phyloP scores from a whole-genome alignment of 2,888 invertebrate species.

The Cinara cedri region DNA sequence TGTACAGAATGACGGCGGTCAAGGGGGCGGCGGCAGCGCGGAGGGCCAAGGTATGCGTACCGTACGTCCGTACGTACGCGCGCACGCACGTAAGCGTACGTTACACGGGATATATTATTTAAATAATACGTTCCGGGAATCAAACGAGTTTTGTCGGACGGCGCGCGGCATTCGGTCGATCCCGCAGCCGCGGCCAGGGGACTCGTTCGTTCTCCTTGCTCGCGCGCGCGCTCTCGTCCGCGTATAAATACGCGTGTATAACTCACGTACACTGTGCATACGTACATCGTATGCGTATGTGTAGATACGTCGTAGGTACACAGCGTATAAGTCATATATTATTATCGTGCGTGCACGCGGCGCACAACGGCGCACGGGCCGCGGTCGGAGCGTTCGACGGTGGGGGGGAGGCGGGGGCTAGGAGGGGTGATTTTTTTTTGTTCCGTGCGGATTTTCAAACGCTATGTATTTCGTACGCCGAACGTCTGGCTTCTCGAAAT shows the following conservation, averaged over 20 bases:
- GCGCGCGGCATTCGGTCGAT: constrained; percentile 16
- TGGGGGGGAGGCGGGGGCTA: too few relatives aligned
- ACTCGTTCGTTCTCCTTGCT: constrained; percentile 11
- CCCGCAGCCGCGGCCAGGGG: constrained; percentile 22
- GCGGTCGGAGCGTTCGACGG: constrained; percentile 9
- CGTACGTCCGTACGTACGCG: too few relatives aligned
- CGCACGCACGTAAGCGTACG: too few relatives aligned
- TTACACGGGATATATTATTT: constrained; percentile 42
- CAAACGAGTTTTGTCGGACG: constrained; percentile 52
- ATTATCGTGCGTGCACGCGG: background rate
- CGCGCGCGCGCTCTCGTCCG: background rate
- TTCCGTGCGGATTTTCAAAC: too few relatives aligned
- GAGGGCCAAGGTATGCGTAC: too few relatives aligned
- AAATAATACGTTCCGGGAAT: constrained; percentile 44
- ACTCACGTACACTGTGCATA: background rate
- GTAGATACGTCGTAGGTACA: background rate
- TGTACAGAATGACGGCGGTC: too few relatives aligned
- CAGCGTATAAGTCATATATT: background rate
- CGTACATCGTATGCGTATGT: background rate
- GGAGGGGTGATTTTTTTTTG: too few relatives aligned
- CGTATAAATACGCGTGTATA: background rate
- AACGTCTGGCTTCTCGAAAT: too few relatives aligned
- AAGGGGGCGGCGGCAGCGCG: background rate
- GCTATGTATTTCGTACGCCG: too few relatives aligned
- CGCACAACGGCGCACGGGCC: constrained; percentile 9